Evolutionary conservation across 2,888 invertebrate species (phyloP), one percentile per base, ranked within the genome.

Genomic region (Osedax frankpressi): DNA sequence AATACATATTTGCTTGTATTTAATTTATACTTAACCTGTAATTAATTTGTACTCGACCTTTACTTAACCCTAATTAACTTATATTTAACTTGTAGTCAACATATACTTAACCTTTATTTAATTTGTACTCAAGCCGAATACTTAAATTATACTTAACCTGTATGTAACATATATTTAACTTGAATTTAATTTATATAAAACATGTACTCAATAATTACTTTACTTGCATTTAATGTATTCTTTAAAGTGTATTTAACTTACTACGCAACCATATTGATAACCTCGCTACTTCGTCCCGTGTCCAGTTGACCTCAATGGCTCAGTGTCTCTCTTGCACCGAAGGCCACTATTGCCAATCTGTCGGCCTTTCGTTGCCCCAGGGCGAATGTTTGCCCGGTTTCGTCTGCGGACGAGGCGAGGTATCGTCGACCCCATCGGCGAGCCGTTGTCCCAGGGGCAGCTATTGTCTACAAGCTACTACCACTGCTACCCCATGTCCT

Each of bases 331-430:
- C 75, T 3, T 83, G 83, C 75, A 75, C 79, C 1, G 77, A 77
- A 30, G 82, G 83, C n/a, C 76, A 78, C 75, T 83, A 80, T 77
- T 83, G 83, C 76, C 80, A 73, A 6, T 74, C 76, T 24, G 74
- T 30, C 24, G 74, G 75, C 19, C 68, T 75, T 30, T 67, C 78
- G 1, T 70, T 77, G 1, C 72, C 75, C 19, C 28, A 74, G 19
- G 76, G 73, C n/a, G 28, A 25, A 26, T 77, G 77, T 59, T 30
- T 72, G 73, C 44, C 73, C 79, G 83, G 83, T 2, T 80, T 80
- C 76, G 83, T 78, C 76, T 83, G 83, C 73, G 80, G 79, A 25
- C 76, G 77, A 2, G 82, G 81, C 26, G 81, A 81, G 3, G 78
- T 80, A 71, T 76, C 79, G 1, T 77, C 80, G 0, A 79, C 76